Evolutionary conservation across 2,888 invertebrate species (phyloP).

Genomic region (Habrosyne pyritoides): DNA sequence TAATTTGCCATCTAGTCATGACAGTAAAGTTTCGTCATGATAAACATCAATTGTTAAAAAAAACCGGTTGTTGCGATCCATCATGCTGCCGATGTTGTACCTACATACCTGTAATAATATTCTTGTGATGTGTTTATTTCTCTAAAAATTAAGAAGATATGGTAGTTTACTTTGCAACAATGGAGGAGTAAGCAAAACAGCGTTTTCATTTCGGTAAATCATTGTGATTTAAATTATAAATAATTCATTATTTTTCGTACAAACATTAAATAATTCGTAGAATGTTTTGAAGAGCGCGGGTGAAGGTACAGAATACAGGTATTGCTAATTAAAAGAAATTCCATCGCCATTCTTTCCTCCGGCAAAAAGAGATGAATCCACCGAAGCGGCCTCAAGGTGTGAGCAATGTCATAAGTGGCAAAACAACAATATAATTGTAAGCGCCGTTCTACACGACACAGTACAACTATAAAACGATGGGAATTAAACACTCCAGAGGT

Average conservation of each 20-base stretch:
- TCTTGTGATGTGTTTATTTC: too few species aligned
- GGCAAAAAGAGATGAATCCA: conserved; percentile 62
- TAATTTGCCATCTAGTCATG: conserved; percentile 29
- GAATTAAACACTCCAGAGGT: conserved; percentile 51
- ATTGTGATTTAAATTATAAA: too few species aligned
- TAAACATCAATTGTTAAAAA: conserved; percentile 22
- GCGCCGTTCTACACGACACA: conserved; percentile 50
- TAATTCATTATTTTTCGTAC: too few species aligned
- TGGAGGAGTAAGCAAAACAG: too few species aligned
- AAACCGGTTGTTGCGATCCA: conserved; percentile 5
- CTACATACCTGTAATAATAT: not conserved
- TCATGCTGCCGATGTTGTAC: not conserved
- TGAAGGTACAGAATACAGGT: conserved; percentile 46
- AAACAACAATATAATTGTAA: conserved; percentile 67
- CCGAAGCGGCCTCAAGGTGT: conserved; percentile 63
- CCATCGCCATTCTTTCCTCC: conserved; percentile 56
- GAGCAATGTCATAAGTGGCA: conserved; percentile 69
- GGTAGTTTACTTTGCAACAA: too few species aligned
- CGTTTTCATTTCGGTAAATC: too few species aligned
- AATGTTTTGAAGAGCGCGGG: conserved; percentile 46
- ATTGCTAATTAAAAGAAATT: conserved; percentile 74
- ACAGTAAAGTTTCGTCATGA: conserved; percentile 31
- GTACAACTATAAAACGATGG: conserved; percentile 45
- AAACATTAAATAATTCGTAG: conserved; percentile 37
- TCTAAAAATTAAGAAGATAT: too few species aligned